Base-by-base conservation (phyloP, 2,797 vertebrate species). In the Enteromius mattozi region DNA sequence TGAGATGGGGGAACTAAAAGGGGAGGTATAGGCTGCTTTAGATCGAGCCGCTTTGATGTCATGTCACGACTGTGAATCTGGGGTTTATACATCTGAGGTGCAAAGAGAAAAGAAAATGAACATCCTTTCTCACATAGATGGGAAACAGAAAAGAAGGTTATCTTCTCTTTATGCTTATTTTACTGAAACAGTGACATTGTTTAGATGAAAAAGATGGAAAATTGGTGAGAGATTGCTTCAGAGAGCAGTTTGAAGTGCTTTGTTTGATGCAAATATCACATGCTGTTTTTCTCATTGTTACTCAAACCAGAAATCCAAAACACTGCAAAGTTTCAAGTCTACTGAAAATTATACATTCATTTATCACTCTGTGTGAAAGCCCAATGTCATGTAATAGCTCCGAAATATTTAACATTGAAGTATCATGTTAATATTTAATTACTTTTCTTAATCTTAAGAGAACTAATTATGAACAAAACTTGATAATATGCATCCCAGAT, bases 41-140 rank as follows among this genome's bases (percentile, higher is more conserved):
- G 83, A 88, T 87, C 78, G 86, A 63, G 51, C 69, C 40, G 30
- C 86, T 90, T 87, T 90, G 84, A 86, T 88, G 85, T 89, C 76
- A 80, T 87, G 68, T 85, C 79, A 88, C 10, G 61, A 88, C 85
- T 59, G 35, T 19, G 21, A 70, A 86, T 84, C 72, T 76, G 33
- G 69, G 69, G 80, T 82, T 84, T 85, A 75, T 49, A 85, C 76
- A 86, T 85, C 81, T 80, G 78, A 83, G 80, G 87, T 59, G 70
- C 14, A 40, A 63, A 68, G 45, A 5, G 54, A 54, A 87, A 61
- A 79, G 74, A 78, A 84, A 83, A 83, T 56, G 68, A 84, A 68
- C 54, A 61, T 68, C 77, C 51, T 71, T 16, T 59, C 24, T 56
- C 72, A 82, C 49, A 80, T 70, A 78, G 54, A 61, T 37, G 16